Base-by-base conservation (phyloP, 2,888 invertebrate species). In the Meganola albula region DNA sequence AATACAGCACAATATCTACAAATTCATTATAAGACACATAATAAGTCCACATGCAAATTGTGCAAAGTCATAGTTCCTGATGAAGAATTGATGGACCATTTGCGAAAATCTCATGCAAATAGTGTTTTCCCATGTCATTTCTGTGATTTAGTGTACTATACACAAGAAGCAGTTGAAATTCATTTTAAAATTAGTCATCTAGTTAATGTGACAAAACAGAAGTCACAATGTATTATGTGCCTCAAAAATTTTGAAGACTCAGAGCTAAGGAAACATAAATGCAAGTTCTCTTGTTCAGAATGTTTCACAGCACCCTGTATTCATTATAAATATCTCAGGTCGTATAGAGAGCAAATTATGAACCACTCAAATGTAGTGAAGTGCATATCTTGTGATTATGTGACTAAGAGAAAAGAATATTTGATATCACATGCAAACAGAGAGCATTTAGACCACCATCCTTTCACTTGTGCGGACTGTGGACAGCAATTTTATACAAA, bases 401-500 rank as follows among this genome's bases (percentile, higher is more conserved):
- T 57, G 0, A 71, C 68, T 9, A 55, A 60, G 6, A 55, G 66
- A 10, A 73, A 71, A 23, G 66, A 69, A 26, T 60, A 66, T 23
- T 40, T 75, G 3, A 59, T 75, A 1, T 53, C 58, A 0, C 75
- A 75, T 37, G 64, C 57, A 0, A 75, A 75, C 24, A 48, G 72
- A 10, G 71, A 69, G 32, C 75, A 75, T 52, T 60, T 75, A 22
- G 58, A 72, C 9, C 60, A 71, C 32, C 69, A 69, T 32, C 74
- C 75, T 0, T 74, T 67, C 28, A 62, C 63, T 2, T 75, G 75
- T 31, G 54, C 56, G 0, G 55, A 63, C 24, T 75, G 75, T 14
- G 58, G 53, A 1, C 65, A 65, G 22, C 69, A 68, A 20, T 74
- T 73, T 34, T 74, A 71, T 31, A 70, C 74, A 0, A 69, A 70